Percentiles rank a stretch among this genome's conserved stretches.
phyloP scores from a whole-genome alignment of 2,797 vertebrate species.

The Phataginus tetradactyla region DNA sequence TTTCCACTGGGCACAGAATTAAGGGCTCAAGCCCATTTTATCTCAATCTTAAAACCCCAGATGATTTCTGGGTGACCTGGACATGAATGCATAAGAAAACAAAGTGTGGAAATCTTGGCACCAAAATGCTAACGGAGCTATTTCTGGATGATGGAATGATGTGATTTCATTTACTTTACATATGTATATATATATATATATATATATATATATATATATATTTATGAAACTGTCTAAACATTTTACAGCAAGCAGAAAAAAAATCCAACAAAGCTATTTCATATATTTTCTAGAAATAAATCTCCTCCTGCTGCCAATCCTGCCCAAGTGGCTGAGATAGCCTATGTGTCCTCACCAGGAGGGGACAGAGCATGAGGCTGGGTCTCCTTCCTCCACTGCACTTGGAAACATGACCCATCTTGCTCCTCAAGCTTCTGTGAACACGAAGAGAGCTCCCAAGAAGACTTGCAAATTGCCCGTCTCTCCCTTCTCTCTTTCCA shows the following conservation, averaged over 20 bases:
- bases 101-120: background rate
- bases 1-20: background rate
- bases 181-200: background rate
- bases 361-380: background rate
- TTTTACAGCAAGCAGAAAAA: background rate
- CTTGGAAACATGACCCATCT: slow-evolving; percentile 50
- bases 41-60: background rate
- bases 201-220: background rate
- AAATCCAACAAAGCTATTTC: background rate
- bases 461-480: background rate
- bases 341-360: background rate
- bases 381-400: background rate
- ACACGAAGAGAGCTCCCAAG: background rate
- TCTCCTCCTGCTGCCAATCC: background rate
- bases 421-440: background rate
- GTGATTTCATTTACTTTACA: background rate
- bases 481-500: background rate
- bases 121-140: background rate
- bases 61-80: background rate
- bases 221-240: slow-evolving; percentile 1
- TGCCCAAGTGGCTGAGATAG: background rate
- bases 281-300: background rate
- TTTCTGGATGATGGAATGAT: background rate
- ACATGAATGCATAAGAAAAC: background rate
- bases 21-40: background rate